phyloP scores from a whole-genome alignment of 2,888 invertebrate genomes.

The Azorinus chamasolen region DNA sequence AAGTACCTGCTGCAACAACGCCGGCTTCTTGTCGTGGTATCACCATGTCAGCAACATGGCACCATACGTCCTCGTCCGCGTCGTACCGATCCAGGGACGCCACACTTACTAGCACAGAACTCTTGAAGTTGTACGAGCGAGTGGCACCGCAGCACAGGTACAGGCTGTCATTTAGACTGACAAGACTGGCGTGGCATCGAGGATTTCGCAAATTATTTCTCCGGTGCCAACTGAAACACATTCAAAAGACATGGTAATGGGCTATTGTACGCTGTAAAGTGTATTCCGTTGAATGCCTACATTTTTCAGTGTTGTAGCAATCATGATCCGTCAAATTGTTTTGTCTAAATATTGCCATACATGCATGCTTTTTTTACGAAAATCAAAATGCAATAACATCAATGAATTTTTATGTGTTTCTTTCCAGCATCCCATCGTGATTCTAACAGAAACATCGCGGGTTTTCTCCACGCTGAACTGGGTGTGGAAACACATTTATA shows the following conservation, averaged over 20 bases:
- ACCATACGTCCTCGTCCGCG: constrained; percentile 65
- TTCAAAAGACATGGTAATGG: not conserved
- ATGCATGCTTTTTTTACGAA: too few species aligned
- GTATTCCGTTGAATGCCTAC: too few species aligned
- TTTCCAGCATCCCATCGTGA: too few species aligned
- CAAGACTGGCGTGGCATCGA: constrained; percentile 70
- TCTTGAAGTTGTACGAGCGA: constrained; percentile 38
- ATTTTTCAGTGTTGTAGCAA: too few species aligned
- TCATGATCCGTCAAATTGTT: too few species aligned
- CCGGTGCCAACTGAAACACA: constrained; percentile 69
- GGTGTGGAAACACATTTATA: too few species aligned
- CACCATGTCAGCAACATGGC: constrained; percentile 63
- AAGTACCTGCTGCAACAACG: constrained; percentile 73
- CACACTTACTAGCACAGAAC: constrained; percentile 62
- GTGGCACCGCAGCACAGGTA: constrained; percentile 77
- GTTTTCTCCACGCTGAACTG: too few species aligned
- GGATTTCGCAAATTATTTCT: constrained; percentile 64
- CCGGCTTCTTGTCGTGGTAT: constrained; percentile 73
- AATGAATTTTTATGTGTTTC: too few species aligned
- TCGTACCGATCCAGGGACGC: constrained; percentile 69
- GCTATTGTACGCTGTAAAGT: too few species aligned
- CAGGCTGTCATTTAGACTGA: constrained; percentile 56
- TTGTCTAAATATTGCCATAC: too few species aligned
- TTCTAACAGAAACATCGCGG: too few species aligned
- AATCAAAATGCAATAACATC: too few species aligned